Evolutionary conservation across 1,140 invertebrate genomes (phyloP), one percentile per base, ranked within the genome.

Genomic region (Hyles vespertilio): DNA sequence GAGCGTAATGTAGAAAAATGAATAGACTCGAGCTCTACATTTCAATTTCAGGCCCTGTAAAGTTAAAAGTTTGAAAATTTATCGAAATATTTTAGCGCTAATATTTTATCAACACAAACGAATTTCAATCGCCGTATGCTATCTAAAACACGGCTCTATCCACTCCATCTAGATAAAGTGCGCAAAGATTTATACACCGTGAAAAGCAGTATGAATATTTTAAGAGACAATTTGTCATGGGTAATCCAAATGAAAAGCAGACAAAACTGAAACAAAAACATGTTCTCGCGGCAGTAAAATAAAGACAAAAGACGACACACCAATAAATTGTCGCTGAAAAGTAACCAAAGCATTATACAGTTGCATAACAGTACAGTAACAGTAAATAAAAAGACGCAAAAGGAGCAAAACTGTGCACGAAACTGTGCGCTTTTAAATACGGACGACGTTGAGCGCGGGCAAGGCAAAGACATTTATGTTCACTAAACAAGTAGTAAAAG

Each of bases 401-500:
- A 83, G 75, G 77, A 87, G 71, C 73, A 85, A 79, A 88, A 82
- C 78, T 77, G 69, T 63, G 74, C 85, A 81, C 78, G 82, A 87
- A 84, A 86, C 81, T 81, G 77, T 81, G 77, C 77, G 81, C 84
- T 87, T 89, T 88, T 89, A 89, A 89, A 89, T 89, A 87, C 84
- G 82, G 77, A 74, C 76, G 85, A 89, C 80, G 79, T 77, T 81
- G 79, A 80, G 74, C 85, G 79, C 79, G 82, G 80, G 81, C 67
- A 83, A 87, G 78, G 86, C 79, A 81, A 85, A 87, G 89, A 90
- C 89, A 89, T 90, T 90, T 90, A 90, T 90, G 89, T 89, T 89
- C 88, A 89, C 88, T 89, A 89, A 89, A 90, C 89, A 90, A 90
- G 89, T 89, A 90, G 87, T 90, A 90, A 90, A 90, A 90, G 89